These are phyloP conservation scores for Phallusia fumigata DNA, from an alignment of 23 tunicate genomes.

Conservation along the genomic window DNA sequence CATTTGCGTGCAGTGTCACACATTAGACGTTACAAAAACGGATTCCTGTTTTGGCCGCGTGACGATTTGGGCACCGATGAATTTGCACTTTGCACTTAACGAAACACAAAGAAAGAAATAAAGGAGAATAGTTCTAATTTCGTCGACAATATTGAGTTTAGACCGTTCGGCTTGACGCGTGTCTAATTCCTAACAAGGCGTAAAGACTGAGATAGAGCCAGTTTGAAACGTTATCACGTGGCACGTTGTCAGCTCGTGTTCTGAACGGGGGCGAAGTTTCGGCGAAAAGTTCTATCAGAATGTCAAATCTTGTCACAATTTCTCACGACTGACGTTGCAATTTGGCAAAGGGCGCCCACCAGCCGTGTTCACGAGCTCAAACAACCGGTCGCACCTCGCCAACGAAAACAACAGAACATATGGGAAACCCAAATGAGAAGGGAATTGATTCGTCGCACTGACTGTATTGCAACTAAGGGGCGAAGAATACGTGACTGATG, in stretches of 20 bases:
- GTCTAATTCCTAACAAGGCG: neutral
- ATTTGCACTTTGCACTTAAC: neutral
- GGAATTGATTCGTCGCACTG: neutral
- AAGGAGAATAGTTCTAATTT: neutral
- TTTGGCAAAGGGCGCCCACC: neutral
- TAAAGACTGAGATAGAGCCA: neutral
- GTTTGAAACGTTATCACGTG: neutral
- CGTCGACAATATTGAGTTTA: neutral
- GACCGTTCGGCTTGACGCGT: neutral
- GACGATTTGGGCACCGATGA: too few relatives aligned
- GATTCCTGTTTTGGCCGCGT: too few relatives aligned
- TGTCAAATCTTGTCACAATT: constrained; percentile 1
- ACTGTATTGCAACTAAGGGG: neutral
- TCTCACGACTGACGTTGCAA: neutral
- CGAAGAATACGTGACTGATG: neutral
- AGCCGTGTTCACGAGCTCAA: neutral
- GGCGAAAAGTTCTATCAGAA: neutral
- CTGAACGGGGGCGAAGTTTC: constrained; percentile 11
- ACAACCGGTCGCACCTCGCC: constrained; percentile 1
- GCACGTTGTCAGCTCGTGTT: constrained; percentile 4
- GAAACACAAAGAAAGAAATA: neutral
- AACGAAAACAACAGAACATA: neutral
- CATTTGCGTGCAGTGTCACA: too few relatives aligned
- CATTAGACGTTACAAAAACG: too few relatives aligned
- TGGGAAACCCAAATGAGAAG: too few relatives aligned